Evolutionary conservation across 1,140 invertebrate species (phyloP), one percentile per base, ranked within the genome.

Genomic region (Pseudomyrmex pallidus): DNA sequence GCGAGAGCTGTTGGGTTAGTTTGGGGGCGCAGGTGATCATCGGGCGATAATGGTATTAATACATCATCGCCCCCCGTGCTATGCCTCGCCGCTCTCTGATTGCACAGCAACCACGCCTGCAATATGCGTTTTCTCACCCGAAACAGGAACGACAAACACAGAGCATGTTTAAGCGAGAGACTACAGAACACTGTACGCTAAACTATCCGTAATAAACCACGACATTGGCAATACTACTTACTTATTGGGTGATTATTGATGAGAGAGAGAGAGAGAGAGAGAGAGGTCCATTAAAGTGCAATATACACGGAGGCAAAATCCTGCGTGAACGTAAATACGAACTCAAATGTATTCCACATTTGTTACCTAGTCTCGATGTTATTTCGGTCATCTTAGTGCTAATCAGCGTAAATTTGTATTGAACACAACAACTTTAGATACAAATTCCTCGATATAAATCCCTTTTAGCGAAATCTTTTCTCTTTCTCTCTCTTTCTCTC

Each of bases 1-100:
- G 63, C 82, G 83, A 74, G 62, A 74, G 84, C 44, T 66, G 86
- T 62, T 72, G 76, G 84, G 78, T 78, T 84, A 67, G 86, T 56
- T 74, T 59, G 83, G 73, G 35, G 84, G 22, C 86, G 83, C 84
- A 88, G 87, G 86, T 90, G 90, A 91, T 91, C 89, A 91, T 87
- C 90, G 82, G 35, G 66, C 89, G 87, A 90, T 91, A 91, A 91
- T 91, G 84, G 90, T 90, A 90, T 91, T 91, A 91, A 91, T 90
- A 90, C 90, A 90, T 91, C 90, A 91, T 91, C 87, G 90, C 82
- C 63, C 64, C 44, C 85, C 56, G 82, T 67, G 83, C 63, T 83
- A 90, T 83, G 89, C 74, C 76, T 84, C 84, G 70, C 52, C 83
- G 90, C 87, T 62, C 89, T 72, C 82, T 91, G 90, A 91, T 91